Base-by-base conservation (phyloP, 2,888 invertebrate species). In the Nymphalis urticae region DNA sequence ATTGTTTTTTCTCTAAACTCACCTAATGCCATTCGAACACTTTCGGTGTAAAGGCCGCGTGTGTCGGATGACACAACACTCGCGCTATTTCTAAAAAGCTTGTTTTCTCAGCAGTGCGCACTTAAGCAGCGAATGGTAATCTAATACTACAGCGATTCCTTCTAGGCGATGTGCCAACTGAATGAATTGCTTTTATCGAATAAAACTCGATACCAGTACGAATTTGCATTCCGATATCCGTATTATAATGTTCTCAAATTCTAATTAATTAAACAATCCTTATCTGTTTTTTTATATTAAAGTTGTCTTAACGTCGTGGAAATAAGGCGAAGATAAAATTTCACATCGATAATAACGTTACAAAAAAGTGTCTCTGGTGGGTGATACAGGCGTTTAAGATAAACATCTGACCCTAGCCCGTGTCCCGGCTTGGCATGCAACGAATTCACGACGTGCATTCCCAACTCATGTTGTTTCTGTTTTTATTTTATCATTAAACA, bases 371-470 rank as follows among this genome's bases (percentile, higher is more conserved):
- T 92, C 89, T 89, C 87, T 85, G 77, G 86, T 83, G 88, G 87
- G 89, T 92, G 92, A 91, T 90, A 91, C 92, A 92, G 90, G 86
- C 90, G 90, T 90, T 91, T 90, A 90, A 90, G 92, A 92, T 92
- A 92, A 88, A 75, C 85, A 92, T 92, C 92, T 89, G 92, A 89
- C 88, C 91, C 87, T 82, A 80, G 82, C 83, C 81, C 82, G 85
- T 79, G 87, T 82, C 85, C 82, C 85, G 83, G 78, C 83, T 80
- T 77, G 87, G 88, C 87, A 85, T 85, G 88, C 90, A 81, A 86
- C 83, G 89, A 86, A 90, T 90, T 87, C 92, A 89, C 90, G 88
- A 90, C 79, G 83, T 79, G 85, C 87, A 87, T 90, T 86, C 89
- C 82, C 80, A 69, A 76, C 83, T 80, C 80, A 74, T 88, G 83